Conservation (phyloP, 1,140 invertebrate species). For the Drosophila albomicans region DNA sequence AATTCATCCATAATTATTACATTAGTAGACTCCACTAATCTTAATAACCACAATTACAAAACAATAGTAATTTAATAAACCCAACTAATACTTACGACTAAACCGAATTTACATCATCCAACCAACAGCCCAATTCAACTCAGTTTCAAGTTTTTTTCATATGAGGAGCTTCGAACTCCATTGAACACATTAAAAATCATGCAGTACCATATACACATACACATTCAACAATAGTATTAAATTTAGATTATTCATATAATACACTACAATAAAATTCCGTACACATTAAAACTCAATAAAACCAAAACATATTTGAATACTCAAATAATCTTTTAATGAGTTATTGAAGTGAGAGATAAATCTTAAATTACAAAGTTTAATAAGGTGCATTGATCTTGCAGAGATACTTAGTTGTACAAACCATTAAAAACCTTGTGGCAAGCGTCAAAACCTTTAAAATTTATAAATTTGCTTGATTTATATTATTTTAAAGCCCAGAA, state of each 20-base stretch:
- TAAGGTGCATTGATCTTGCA: not conserved
- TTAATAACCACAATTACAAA: constrained; percentile 4
- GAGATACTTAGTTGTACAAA: too few species aligned
- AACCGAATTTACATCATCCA: constrained; percentile 71
- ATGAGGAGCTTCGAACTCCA: constrained; percentile 25
- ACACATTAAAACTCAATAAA: constrained; percentile 12
- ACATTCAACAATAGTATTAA: constrained; percentile 48
- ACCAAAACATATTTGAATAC: constrained; percentile 29
- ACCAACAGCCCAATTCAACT: constrained; percentile 24
- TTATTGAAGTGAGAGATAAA: not conserved
- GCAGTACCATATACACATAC: constrained; percentile 24
- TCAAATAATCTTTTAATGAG: constrained; percentile 16
- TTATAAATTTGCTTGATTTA: too few species aligned
- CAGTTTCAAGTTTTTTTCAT: constrained; percentile 13
- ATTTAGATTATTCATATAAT: constrained; percentile 43
- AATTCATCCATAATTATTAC: constrained; percentile 8
- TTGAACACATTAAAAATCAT: constrained; percentile 23
- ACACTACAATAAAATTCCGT: constrained; percentile 19
- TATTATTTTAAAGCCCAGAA: too few species aligned
- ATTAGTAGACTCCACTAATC: constrained; percentile 5
- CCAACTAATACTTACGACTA: constrained; percentile 56
- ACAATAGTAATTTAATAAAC: constrained; percentile 24
- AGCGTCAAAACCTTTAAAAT: too few species aligned
- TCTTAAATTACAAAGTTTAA: not conserved
- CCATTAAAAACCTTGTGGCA: too few species aligned